Conservation (phyloP, 2,888 invertebrate genomes). For the Sminthurides aquaticus region DNA sequence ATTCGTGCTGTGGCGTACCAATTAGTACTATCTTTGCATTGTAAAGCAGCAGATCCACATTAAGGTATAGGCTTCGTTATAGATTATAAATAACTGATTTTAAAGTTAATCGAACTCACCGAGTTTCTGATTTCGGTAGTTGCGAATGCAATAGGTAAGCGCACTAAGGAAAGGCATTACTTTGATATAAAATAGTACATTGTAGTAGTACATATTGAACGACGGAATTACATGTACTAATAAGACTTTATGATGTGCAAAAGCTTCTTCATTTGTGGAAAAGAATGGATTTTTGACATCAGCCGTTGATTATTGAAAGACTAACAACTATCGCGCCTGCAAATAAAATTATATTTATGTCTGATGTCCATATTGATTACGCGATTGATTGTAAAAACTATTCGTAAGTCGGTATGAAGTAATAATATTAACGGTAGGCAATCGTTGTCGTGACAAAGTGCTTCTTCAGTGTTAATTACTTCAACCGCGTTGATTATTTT, state of each 20-base stretch:
- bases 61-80: neutral
- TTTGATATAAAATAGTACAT: no score
- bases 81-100: no score
- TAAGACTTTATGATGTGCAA: neutral
- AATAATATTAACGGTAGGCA: neutral
- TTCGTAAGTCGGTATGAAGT: neutral
- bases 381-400: neutral
- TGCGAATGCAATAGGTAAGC: no score
- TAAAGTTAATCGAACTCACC: no score
- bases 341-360: neutral
- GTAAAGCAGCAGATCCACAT: no score
- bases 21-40: neutral
- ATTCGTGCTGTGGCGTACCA: no score
- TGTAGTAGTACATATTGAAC: neutral
- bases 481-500: slow-evolving; percentile 2
- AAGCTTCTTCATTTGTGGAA: neutral
- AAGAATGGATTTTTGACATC: neutral
- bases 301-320: neutral
- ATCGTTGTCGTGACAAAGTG: neutral
- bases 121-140: no score
- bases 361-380: neutral
- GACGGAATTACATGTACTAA: neutral
- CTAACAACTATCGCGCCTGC: neutral
- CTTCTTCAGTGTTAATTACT: neutral
- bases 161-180: no score